Conservation (phyloP, 2,797 vertebrate species). For the Amniataba percoides region DNA sequence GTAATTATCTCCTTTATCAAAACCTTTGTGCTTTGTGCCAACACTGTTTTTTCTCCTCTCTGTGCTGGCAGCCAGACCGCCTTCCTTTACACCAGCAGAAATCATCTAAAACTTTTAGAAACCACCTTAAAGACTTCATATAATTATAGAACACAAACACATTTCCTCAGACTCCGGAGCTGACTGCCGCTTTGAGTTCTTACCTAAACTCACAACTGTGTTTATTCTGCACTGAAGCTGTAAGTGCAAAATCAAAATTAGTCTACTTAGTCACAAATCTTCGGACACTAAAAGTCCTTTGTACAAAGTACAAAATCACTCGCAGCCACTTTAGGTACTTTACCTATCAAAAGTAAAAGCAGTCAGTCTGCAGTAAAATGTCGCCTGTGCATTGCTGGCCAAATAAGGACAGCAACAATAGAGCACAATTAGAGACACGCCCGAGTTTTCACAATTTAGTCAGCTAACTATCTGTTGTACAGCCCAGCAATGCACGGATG, state of each 20-base stretch:
- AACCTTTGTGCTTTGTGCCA: not conserved
- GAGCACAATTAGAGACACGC: constrained; percentile 13
- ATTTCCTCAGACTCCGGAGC: not conserved
- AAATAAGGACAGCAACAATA: too few relatives aligned
- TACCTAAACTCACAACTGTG: not conserved
- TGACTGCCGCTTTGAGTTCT: not conserved
- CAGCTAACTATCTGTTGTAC: not conserved
- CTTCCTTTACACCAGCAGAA: not conserved
- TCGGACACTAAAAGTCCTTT: not conserved
- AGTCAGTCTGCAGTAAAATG: not conserved
- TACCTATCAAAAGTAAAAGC: not conserved
- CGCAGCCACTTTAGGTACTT: too few relatives aligned
- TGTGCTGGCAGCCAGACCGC: not conserved
- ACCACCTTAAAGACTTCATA: not conserved
- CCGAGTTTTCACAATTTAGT: not conserved
- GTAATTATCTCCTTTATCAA: constrained; percentile 1
- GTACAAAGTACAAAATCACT: not conserved
- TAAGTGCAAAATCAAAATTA: not conserved
- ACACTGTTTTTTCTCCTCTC: not conserved
- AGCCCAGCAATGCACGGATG: not conserved
- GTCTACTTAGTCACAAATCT: not conserved
- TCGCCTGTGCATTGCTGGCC: too few relatives aligned
- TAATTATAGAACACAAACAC: not conserved
- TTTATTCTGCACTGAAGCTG: not conserved
- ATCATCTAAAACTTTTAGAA: not conserved